Percentiles rank a stretch among this genome's conserved stretches.
These are phyloP conservation scores for Saguinus imperator DNA, from an alignment of 2,113 vertebrate genomes.

Conservation along the genomic window DNA sequence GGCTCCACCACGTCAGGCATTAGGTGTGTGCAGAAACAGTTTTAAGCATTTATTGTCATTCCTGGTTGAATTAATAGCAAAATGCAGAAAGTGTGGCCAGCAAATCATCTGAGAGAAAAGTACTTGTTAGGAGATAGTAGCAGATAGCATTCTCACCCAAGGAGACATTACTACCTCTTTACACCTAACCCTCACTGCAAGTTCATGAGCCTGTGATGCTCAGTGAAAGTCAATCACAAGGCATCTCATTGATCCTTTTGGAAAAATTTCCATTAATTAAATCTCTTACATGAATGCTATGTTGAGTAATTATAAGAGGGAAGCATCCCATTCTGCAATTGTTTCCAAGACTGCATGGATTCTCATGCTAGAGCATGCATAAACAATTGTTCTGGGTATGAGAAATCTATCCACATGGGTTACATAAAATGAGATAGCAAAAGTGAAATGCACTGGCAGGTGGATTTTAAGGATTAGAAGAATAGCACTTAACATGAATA, in stretches of 20 bases:
- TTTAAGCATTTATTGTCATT: neutral
- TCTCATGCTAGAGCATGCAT: neutral
- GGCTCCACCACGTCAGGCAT: neutral
- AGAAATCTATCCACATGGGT: neutral
- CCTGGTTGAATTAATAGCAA: neutral
- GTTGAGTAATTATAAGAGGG: neutral
- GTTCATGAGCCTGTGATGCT: neutral
- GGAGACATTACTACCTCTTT: neutral
- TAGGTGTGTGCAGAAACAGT: neutral
- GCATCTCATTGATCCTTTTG: accelerated
- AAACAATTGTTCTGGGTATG: neutral
- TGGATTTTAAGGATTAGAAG: neutral
- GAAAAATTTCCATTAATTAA: neutral
- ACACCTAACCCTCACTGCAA: neutral
- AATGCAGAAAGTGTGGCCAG: neutral
- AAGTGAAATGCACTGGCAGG: neutral
- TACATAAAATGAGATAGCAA: neutral
- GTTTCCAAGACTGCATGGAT: neutral
- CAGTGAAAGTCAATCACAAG: neutral
- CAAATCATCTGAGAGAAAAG: neutral
- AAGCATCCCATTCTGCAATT: neutral
- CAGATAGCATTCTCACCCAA: neutral
- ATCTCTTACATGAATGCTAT: neutral
- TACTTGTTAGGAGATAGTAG: neutral
- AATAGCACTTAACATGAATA: neutral